Evolutionary conservation across 2,113 vertebrate species (phyloP).

Genomic region (Potamarius usumacintae): DNA sequence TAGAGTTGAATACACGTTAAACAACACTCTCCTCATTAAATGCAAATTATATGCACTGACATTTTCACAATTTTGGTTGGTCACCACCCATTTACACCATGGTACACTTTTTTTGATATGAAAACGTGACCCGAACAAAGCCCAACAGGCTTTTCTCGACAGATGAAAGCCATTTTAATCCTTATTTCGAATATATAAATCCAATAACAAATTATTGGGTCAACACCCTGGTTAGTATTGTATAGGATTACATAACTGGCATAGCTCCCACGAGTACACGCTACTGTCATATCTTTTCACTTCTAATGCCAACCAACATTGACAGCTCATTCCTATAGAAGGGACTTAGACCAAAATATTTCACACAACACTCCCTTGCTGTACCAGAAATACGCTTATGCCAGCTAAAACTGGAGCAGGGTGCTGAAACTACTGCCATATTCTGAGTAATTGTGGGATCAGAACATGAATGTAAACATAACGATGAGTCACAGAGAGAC

Average conservation of each 20-base stretch:
- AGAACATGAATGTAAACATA: neutral
- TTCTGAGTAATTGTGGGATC: neutral
- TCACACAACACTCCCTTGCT: neutral
- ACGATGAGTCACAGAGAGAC: constrained; percentile 20
- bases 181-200: neutral
- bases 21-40: neutral
- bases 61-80: neutral
- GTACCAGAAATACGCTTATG: neutral
- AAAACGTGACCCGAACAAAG: neutral
- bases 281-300: neutral
- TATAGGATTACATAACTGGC: neutral
- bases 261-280: neutral
- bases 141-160: neutral
- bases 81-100: neutral
- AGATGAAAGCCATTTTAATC: neutral
- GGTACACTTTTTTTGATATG: neutral
- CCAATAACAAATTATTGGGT: neutral
- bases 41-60: neutral
- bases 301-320: neutral
- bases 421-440: neutral
- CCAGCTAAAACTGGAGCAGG: neutral
- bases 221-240: neutral
- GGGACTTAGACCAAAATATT: neutral
- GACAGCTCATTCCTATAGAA: neutral
- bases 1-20: neutral